Conservation (phyloP, 2,113 vertebrate genomes). For the Gavia stellata region DNA sequence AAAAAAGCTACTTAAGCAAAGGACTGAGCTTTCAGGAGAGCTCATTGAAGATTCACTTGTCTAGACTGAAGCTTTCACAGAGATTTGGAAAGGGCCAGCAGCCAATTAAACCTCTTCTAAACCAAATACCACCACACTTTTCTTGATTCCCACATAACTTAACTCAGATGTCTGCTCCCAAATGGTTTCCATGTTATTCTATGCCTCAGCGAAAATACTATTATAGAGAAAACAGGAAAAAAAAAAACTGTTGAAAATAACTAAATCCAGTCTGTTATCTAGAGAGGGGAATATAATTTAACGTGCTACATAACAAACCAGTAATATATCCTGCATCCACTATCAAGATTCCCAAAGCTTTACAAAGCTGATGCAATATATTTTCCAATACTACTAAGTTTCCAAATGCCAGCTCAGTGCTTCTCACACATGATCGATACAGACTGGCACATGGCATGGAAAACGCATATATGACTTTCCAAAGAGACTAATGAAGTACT, state of each 20-base stretch:
- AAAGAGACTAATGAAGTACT: not conserved
- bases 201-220: not conserved
- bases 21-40: not conserved
- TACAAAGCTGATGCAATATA: not conserved
- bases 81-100: not conserved
- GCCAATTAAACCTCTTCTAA: not conserved
- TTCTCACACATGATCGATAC: not conserved
- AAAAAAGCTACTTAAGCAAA: not conserved
- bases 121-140: not conserved
- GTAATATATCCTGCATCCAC: not conserved
- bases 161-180: not conserved
- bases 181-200: not conserved
- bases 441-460: not conserved
- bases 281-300: not conserved
- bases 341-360: not conserved
- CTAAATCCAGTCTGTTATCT: not conserved
- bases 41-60: not conserved
- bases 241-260: not conserved
- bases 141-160: not conserved
- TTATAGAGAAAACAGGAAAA: not conserved
- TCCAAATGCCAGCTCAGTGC: not conserved
- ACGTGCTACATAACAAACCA: not conserved
- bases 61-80: slow-evolving; percentile 11
- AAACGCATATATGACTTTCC: not conserved
- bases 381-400: not conserved